These are phyloP conservation scores for Phyllostomus hastatus DNA, from an alignment of 2,113 vertebrate species.

Conservation along the genomic window DNA sequence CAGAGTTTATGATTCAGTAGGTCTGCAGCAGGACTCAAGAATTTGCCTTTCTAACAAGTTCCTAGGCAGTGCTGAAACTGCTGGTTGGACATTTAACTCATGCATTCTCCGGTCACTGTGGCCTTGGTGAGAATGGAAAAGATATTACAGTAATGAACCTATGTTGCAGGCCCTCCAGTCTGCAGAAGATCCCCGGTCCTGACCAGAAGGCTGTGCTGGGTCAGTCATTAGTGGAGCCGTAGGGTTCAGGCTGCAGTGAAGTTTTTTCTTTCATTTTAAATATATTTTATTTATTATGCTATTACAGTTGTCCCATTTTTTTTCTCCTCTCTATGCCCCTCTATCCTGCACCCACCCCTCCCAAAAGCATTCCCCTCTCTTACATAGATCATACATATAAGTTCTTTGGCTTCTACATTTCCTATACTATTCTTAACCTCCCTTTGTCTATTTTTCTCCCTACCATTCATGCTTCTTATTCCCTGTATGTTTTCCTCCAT, in stretches of 20 bases:
- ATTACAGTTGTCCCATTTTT: too few species aligned
- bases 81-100: neutral
- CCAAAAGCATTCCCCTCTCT: too few species aligned
- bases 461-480: too few species aligned
- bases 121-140: neutral
- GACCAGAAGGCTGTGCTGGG: neutral
- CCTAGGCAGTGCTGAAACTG: neutral
- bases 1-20: neutral
- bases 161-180: neutral
- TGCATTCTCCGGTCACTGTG: neutral
- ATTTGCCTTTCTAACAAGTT: conserved; percentile 13
- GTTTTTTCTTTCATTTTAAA: neutral
- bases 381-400: too few species aligned
- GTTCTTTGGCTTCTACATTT: too few species aligned
- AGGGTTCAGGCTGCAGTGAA: neutral
- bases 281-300: too few species aligned
- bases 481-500: too few species aligned
- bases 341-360: too few species aligned
- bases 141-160: neutral
- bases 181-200: neutral
- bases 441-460: too few species aligned
- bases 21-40: neutral
- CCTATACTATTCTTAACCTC: too few species aligned
- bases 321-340: too few species aligned
- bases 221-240: neutral